Evolutionary conservation across 2,797 vertebrate species (phyloP).

Genomic region (Alouatta caraya): DNA sequence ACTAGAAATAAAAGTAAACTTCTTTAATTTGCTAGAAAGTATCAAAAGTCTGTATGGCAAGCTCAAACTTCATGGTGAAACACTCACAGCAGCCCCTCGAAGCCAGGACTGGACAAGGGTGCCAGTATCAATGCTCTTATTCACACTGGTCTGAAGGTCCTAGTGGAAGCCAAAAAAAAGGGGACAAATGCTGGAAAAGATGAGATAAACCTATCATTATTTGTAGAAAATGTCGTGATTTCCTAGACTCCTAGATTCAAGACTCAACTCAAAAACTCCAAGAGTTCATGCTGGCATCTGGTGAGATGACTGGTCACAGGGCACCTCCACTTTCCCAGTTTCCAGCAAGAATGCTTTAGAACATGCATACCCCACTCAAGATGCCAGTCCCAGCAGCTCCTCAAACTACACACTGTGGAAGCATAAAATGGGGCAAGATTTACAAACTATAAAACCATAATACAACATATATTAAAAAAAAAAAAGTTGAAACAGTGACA

Average conservation of each 20-base stretch:
- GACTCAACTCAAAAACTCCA: not conserved
- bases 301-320: too few relatives aligned
- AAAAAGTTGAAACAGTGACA: not conserved
- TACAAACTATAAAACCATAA: not conserved
- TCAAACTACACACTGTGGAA: not conserved
- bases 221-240: not conserved
- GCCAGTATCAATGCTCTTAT: fast-evolving
- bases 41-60: not conserved
- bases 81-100: not conserved
- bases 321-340: not conserved
- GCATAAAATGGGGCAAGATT: not conserved
- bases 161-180: not conserved
- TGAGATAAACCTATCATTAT: not conserved
- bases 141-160: not conserved
- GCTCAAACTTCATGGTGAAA: not conserved
- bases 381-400: not conserved
- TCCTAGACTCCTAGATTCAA: not conserved
- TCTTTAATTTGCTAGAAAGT: not conserved
- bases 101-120: too few relatives aligned
- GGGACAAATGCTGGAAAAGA: not conserved
- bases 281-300: fast-evolving
- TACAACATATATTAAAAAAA: not conserved
- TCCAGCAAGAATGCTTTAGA: not conserved
- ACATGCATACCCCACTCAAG: not conserved
- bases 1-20: not conserved